Percentiles rank a stretch among this genome's conserved stretches.
Conservation (phyloP, 2,888 invertebrate genomes). For the Andrena camellia region DNA sequence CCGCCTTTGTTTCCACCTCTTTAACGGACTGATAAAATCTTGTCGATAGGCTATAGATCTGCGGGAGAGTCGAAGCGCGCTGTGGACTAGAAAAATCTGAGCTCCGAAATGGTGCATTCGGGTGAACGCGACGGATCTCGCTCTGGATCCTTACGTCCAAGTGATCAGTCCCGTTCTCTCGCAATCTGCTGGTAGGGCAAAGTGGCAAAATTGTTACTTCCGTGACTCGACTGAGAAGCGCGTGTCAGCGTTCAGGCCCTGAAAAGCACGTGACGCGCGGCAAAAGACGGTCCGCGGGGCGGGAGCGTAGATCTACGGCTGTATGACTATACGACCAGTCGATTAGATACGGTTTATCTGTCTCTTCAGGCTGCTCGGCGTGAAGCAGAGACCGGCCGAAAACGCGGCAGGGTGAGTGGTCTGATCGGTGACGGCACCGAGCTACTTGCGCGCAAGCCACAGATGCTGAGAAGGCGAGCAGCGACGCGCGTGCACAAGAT, state of each 20-base stretch:
- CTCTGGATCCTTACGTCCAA: neutral
- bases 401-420: conserved; percentile 25
- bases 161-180: neutral
- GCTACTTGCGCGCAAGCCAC: conserved; percentile 41
- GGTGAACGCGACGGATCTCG: neutral
- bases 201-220: conserved; percentile 18
- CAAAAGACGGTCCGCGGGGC: neutral
- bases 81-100: neutral
- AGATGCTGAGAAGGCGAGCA: conserved; percentile 69
- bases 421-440: conserved; percentile 32
- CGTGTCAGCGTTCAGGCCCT: neutral
- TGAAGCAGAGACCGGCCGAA: conserved; percentile 17
- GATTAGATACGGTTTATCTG: conserved; percentile 72
- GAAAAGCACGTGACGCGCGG: neutral
- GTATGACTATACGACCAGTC: conserved; percentile 33
- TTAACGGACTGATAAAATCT: neutral
- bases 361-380: conserved; percentile 15
- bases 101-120: neutral
- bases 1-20: no score
- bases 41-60: neutral
- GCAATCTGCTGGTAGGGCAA: neutral
- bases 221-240: conserved; percentile 1
- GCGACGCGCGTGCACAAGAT: conserved; percentile 32
- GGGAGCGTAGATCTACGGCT: neutral
- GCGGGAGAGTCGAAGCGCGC: neutral